Conservation (phyloP, 2,797 vertebrate species). For the Schizothorax lantsangensis region DNA sequence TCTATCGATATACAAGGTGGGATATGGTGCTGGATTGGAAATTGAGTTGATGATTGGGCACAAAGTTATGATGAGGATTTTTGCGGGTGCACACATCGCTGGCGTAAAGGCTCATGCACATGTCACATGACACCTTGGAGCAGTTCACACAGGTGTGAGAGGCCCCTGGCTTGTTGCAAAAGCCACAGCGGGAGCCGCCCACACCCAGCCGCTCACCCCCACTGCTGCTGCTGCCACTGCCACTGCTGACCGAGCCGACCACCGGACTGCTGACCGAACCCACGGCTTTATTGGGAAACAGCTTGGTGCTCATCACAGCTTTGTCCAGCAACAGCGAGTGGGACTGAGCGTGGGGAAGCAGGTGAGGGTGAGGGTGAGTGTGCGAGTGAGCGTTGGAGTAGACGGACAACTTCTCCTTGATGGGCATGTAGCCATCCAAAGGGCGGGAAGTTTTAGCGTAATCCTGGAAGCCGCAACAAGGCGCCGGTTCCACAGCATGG, state of each 20-base stretch:
- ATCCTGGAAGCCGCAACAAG: slow-evolving; percentile 82
- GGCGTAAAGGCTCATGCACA: slow-evolving; percentile 90
- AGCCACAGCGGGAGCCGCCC: slow-evolving; percentile 84
- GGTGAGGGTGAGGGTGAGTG: slow-evolving; percentile 74
- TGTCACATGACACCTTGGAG: slow-evolving; percentile 96
- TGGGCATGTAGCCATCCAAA: slow-evolving; percentile 80
- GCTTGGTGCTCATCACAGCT: slow-evolving; percentile 77
- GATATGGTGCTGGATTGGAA: slow-evolving; percentile 93
- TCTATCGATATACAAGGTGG: slow-evolving; percentile 94
- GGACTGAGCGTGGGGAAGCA: slow-evolving; percentile 73
- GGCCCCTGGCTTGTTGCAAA: slow-evolving; percentile 93
- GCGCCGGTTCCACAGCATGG: slow-evolving; percentile 79
- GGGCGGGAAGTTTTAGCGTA: slow-evolving; percentile 79
- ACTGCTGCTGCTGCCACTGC: background rate
- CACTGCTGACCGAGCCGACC: slow-evolving; percentile 1
- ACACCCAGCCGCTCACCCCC: slow-evolving; percentile 53
- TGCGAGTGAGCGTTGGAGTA: slow-evolving; percentile 79
- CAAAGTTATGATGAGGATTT: slow-evolving; percentile 92
- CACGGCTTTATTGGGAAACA: slow-evolving; percentile 79
- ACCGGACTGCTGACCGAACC: slow-evolving; percentile 70
- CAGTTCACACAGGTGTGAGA: slow-evolving; percentile 96
- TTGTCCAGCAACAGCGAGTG: slow-evolving; percentile 79
- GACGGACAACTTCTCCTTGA: slow-evolving; percentile 83
- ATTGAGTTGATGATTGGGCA: slow-evolving; percentile 95
- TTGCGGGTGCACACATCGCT: slow-evolving; percentile 95